phyloP scores from a whole-genome alignment of 1,140 invertebrate genomes.

The Neodiprion pinetum region DNA sequence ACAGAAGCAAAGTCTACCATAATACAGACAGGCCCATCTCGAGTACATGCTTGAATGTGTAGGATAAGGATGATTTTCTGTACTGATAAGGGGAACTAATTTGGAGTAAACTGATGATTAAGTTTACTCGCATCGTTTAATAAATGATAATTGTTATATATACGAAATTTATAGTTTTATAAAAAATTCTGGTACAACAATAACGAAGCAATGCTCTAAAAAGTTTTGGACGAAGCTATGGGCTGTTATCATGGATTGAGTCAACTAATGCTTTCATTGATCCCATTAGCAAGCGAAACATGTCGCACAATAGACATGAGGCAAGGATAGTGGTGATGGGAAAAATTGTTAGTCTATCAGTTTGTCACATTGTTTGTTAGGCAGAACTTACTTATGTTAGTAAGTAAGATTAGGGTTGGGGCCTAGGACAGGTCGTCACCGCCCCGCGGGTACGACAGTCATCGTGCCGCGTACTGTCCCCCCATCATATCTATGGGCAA shows the following conservation, averaged over 20 bases:
- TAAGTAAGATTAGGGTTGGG: conserved; percentile 64
- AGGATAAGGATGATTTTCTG: not conserved
- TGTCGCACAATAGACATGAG: conserved; percentile 59
- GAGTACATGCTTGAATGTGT: not conserved
- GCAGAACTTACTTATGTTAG: conserved; percentile 65
- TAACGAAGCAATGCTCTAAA: not conserved
- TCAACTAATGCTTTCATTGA: not conserved
- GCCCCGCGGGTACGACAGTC: conserved; percentile 65
- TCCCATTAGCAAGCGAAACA: conserved; percentile 50
- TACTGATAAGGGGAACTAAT: not conserved
- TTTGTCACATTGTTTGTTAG: conserved; percentile 57
- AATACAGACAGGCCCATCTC: not conserved
- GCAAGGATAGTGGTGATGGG: conserved; percentile 51
- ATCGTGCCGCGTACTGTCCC: conserved; percentile 65
- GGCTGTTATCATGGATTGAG: not conserved
- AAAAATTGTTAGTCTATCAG: conserved; percentile 49
- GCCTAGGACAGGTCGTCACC: conserved; percentile 65
- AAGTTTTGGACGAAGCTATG: not conserved
- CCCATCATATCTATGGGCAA: conserved; percentile 65
- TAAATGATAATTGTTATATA: too few relatives aligned
- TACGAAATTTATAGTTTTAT: too few relatives aligned
- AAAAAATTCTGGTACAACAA: too few relatives aligned
- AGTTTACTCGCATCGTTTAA: not conserved
- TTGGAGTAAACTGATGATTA: not conserved
- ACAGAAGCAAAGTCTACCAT: conserved; percentile 2